Conservation (phyloP, 2,888 invertebrate genomes). For the Archaeoteleia sp. region DNA sequence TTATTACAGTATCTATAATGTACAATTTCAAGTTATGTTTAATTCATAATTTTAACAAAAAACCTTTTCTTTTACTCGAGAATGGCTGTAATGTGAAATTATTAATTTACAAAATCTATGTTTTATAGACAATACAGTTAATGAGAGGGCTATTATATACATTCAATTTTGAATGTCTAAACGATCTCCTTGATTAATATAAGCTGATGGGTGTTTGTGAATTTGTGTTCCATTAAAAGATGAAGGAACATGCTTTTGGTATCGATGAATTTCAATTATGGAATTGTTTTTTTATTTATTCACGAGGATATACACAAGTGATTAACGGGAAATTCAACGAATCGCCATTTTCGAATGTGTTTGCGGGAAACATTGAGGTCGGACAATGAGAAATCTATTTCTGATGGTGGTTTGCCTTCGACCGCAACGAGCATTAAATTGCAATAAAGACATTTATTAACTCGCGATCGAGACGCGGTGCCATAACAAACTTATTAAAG, state of each 20-base stretch:
- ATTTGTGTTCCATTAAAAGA: slow-evolving; percentile 3
- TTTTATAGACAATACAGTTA: too few relatives aligned
- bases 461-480: slow-evolving; percentile 29
- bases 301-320: slow-evolving; percentile 18
- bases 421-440: slow-evolving; percentile 46
- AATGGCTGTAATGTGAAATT: too few relatives aligned
- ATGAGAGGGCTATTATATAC: too few relatives aligned
- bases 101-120: too few relatives aligned
- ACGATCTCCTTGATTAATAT: too few relatives aligned
- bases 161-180: too few relatives aligned
- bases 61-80: too few relatives aligned
- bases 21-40: too few relatives aligned
- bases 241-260: slow-evolving; percentile 14
- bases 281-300: slow-evolving; percentile 26
- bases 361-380: slow-evolving; percentile 26
- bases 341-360: slow-evolving; percentile 21
- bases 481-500: slow-evolving; percentile 28
- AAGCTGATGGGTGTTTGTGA: too few relatives aligned
- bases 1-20: too few relatives aligned
- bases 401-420: slow-evolving; percentile 35
- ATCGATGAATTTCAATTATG: slow-evolving; percentile 29
- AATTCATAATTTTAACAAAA: too few relatives aligned
- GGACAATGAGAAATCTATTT: slow-evolving; percentile 55
- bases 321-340: slow-evolving; percentile 22
- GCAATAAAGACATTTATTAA: slow-evolving; percentile 53